Evolutionary conservation across 2,113 vertebrate species (phyloP), one percentile per base, ranked within the genome.

Genomic region (Lucifuga dentata): DNA sequence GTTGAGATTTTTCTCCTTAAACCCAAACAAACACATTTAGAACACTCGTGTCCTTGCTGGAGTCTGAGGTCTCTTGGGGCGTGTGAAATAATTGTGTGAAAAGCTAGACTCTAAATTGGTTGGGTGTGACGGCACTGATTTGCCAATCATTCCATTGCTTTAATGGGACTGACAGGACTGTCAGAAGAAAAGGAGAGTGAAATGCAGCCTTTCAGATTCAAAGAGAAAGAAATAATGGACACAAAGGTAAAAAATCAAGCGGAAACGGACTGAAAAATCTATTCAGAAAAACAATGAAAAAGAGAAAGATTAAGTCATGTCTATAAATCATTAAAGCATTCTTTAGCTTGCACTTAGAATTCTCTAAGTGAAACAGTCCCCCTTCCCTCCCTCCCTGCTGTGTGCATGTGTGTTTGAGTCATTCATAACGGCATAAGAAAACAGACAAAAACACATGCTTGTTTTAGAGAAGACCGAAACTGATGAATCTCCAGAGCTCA

Each of bases 1-100:
- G 40, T 61, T 46, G 13, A 38, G 49, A 60, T 70, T 63, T 79
- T 66, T 58, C 32, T 55, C 68, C 56, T 64, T 29, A 80, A 52
- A 39, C 29, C 49, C 20, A 76, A 76, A 82, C 50, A 66, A 80
- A 75, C 50, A 41, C 59, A 61, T 69, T 57, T 57, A 63, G 29
- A 64, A 63, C 38, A 52, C 58, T 21, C 35, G 63, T 67, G 49
- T 85, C 70, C 52, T 62, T 43, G 60, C 45, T 19, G 11, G 53
- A 68, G 51, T 40, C 39, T 6, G 73, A 44, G 80, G 80, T 85
- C 76, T 59, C 71, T 73, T 15, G 3, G 68, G 78, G 71, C 75
- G 46, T 87, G 83, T 79, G 83, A 87, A 87, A 81, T 63, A 23
- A 66, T 43, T 76, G 67, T 61, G 74, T 81, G 76, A 86, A 83